A percentile compares a stretch with the other conserved stretches of the same genome.
Evolutionary conservation across 2,888 invertebrate genomes (phyloP).

Genomic region (Corbicula japonica): DNA sequence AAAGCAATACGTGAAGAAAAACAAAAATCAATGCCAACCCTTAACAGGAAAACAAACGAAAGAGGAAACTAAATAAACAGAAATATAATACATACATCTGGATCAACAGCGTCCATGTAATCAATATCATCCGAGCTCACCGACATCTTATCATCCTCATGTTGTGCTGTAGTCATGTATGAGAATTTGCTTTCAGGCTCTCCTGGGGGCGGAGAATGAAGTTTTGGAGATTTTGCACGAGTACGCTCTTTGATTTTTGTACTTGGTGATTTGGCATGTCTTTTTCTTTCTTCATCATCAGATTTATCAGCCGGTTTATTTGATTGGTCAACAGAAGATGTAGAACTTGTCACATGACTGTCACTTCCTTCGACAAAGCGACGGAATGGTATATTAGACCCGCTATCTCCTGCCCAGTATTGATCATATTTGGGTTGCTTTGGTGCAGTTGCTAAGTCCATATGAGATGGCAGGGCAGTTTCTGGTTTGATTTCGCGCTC

Average conservation of each 20-base stretch:
- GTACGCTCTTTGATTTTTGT: slow-evolving; percentile 83
- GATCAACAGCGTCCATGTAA: slow-evolving; percentile 42
- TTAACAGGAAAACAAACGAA: slow-evolving; percentile 7
- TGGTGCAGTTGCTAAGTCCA: slow-evolving; percentile 31
- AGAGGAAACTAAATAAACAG: slow-evolving; percentile 12
- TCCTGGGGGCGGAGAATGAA: slow-evolving; percentile 81
- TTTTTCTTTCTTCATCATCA: slow-evolving; percentile 78
- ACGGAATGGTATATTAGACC: slow-evolving; percentile 61
- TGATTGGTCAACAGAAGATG: slow-evolving; percentile 50
- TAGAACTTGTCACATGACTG: slow-evolving; percentile 57
- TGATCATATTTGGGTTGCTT: slow-evolving; percentile 55
- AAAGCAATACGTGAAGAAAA: slow-evolving; percentile 3
- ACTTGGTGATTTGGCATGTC: slow-evolving; percentile 83
- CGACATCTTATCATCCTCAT: slow-evolving; percentile 57
- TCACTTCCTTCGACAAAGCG: slow-evolving; percentile 82
- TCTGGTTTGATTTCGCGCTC: slow-evolving; percentile 47
- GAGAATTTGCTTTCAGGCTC: slow-evolving; percentile 58
- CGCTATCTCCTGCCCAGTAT: slow-evolving; percentile 48
- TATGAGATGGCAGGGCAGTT: slow-evolving; percentile 30
- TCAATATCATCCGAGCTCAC: slow-evolving; percentile 65
- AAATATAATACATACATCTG: slow-evolving; percentile 52
- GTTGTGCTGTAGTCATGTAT: slow-evolving; percentile 27
- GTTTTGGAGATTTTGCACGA: slow-evolving; percentile 80
- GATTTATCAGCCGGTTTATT: slow-evolving; percentile 71
- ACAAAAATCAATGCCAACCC: neutral